Percentiles rank a stretch among this genome's conserved stretches.
These are phyloP conservation scores for Coleophora deauratella DNA, from an alignment of 2,888 invertebrate species.

Conservation along the genomic window DNA sequence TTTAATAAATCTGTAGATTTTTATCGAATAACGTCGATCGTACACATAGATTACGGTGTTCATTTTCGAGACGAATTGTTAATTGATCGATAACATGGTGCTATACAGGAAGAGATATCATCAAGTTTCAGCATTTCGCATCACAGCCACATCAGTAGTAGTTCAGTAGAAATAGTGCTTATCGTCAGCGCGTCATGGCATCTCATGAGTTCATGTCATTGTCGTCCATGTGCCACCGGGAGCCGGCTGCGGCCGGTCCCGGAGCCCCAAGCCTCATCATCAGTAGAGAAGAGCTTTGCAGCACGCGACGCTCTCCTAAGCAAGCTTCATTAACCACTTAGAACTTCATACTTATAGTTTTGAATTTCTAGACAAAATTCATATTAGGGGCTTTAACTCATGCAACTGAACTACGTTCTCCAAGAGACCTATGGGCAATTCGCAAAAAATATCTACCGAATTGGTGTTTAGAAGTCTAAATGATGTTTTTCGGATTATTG, in stretches of 20 bases:
- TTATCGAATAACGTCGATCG: conserved; percentile 37
- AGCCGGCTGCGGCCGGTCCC: conserved; percentile 5
- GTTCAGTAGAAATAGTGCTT: conserved; percentile 55
- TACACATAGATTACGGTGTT: conserved; percentile 47
- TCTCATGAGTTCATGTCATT: conserved; percentile 25
- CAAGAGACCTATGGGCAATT: too few species aligned
- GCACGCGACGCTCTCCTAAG: conserved; percentile 55
- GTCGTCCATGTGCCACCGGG: conserved; percentile 55
- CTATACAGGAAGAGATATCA: conserved; percentile 43
- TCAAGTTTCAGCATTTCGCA: conserved; percentile 33
- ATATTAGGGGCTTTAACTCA: too few species aligned
- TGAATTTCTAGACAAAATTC: conserved; percentile 9
- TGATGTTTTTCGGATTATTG: too few species aligned
- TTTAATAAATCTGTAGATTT: conserved; percentile 47
- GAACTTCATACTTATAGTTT: conserved; percentile 11
- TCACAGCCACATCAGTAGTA: conserved; percentile 47
- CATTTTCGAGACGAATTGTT: conserved; percentile 41
- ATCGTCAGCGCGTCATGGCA: conserved; percentile 38
- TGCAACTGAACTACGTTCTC: too few species aligned
- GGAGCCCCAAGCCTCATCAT: conserved; percentile 30
- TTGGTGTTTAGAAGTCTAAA: too few species aligned
- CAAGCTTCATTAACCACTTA: conserved; percentile 38
- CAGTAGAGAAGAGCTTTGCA: conserved; percentile 52
- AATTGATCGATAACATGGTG: conserved; percentile 58
- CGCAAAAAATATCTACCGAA: too few species aligned